Base-by-base conservation (phyloP, 2,888 invertebrate species). In the Thera obeliscata region DNA sequence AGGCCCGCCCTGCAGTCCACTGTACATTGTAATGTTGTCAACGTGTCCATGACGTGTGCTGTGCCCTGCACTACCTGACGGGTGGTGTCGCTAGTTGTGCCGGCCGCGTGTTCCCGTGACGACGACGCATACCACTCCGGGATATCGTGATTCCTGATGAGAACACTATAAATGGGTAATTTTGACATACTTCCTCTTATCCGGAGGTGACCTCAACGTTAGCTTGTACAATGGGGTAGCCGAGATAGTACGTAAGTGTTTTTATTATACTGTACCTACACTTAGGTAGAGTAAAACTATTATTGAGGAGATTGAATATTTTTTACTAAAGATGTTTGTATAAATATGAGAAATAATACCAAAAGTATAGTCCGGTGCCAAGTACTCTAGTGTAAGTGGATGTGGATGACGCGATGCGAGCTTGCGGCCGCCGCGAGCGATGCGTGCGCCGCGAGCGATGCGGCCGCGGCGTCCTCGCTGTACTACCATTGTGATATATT, bases 1-100 rank as follows among this genome's bases (percentile, higher is more conserved):
- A 22, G 22, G 56, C 6, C 59, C 36, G 52, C 22, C 22, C 22
- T 9, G n/a, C 57, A 41, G 65, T 64, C 66, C 43, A 38, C 43
- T 69, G 69, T 72, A 70, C 69, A 72, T 69, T 72, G 69, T 72
- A 69, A 70, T 61, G 68, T 64, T 71, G 69, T 67, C 36, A 56
- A 57, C 55, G 56, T 65, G 58, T 2, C 43, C 38, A 22, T 22
- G 22, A 22, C 22, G 22, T 22, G 22, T 22, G 22, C 22, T 22
- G 22, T 22, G 0, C 22, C 0, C 22, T 22, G 22, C 22, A 22
- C 22, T 22, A 22, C 22, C 22, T 22, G 22, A 22, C 22, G 22
- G 22, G 22, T 22, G 22, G 22, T 22, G 22, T 22, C 22, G 22
- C 22, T 22, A 22, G 22, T 22, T 22, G 22, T 22, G 22, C 22